phyloP scores from a whole-genome alignment of 37 sponge, comb jelly and placozoan species.

The Mnemiopsis leidyi region DNA sequence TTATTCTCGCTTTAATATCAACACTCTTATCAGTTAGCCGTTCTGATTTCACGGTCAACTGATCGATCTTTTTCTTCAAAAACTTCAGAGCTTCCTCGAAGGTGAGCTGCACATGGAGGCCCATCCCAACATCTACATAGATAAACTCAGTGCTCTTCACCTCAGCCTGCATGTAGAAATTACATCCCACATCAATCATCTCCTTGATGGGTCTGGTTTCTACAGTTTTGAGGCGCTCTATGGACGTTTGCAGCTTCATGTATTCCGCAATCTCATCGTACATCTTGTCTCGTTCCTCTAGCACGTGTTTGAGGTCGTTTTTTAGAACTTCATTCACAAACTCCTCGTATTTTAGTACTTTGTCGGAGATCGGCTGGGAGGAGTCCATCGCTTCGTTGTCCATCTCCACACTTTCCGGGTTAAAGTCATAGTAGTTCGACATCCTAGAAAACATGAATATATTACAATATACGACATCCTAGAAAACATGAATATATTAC shows the following conservation, averaged over 20 bases:
- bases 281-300: constrained; percentile 70
- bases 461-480: no score
- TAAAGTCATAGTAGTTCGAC: constrained; percentile 52
- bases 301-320: constrained; percentile 72
- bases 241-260: constrained; percentile 70
- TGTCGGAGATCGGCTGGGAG: constrained; percentile 31
- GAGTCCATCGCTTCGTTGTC: neutral
- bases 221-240: constrained; percentile 68
- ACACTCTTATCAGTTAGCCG: constrained; percentile 72
- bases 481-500: no score
- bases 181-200: constrained; percentile 83
- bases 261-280: constrained; percentile 76
- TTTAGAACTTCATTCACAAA: constrained; percentile 84
- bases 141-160: constrained; percentile 72
- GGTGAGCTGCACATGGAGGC: constrained; percentile 77
- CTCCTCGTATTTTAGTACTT: constrained; percentile 74
- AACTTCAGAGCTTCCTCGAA: constrained; percentile 77
- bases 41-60: constrained; percentile 68
- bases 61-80: constrained; percentile 74
- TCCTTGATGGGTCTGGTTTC: constrained; percentile 68
- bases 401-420: neutral
- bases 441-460: no score
- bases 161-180: constrained; percentile 79
- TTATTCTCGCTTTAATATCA: constrained; percentile 80
- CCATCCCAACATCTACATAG: constrained; percentile 80